Evolutionary conservation across 2,797 vertebrate genomes (phyloP), one percentile per base, ranked within the genome.

Genomic region (Sebastes flavidus): DNA sequence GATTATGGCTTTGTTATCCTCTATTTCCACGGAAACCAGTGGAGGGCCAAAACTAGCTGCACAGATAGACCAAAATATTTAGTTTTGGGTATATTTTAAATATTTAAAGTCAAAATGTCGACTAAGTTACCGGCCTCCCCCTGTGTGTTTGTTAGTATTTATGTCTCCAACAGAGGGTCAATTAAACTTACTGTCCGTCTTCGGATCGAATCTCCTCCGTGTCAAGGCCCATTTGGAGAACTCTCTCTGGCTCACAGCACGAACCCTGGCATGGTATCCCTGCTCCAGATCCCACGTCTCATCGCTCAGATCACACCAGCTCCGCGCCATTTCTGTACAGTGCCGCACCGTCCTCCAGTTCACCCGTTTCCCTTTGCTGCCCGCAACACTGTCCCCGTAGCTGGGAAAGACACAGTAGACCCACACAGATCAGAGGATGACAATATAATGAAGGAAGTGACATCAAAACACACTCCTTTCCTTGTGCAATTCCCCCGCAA

Each of bases 41-140:
- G 96, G 96, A 18, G 94, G 88, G 4, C 96, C 96, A 56, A 96
- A 88, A 25, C 3, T 82, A 6, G 95, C 96, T 96, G 32, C 14
- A 34, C 2, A 32, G 73, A 62, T 2, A 4, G 13, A 83, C 14
- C 56, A 59, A 71, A 60, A 34, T 1, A 8, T 54, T 32, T 58
- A 1, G 1, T 59, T 72, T 29, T 24, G 25, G 4, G 4, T 12
- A 20, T 1, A 24, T 70, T 52, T 20, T 49, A 54, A 54, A 10
- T 54, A 54, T 54, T 54, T 46, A 0, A 29, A 30, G 6, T 38
- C 2, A 0, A 61, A 30, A 27, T 54, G 3, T 24, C 6, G 2
- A 22, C 4, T 13, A 4, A 34, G 4, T 32, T 16, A 36, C 1
- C 10, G 1, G 20, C 27, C 14, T 24, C 20, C 20, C 2, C 10